Base-by-base conservation (phyloP, 2,888 invertebrate species). In the Hirtodrosophila confusa region DNA sequence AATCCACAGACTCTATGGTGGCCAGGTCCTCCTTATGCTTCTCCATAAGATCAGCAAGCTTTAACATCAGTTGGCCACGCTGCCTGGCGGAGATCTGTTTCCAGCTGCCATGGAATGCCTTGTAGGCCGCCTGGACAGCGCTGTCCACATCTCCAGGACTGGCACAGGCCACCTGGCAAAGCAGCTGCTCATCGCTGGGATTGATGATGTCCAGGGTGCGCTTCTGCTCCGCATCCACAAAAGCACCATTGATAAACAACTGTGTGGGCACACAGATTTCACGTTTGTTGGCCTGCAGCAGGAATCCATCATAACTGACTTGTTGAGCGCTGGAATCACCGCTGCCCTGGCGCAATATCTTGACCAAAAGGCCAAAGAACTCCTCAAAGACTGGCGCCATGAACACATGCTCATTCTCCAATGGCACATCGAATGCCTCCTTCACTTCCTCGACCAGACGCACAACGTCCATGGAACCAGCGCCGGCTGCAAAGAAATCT, bases 391-490 rank as follows among this genome's bases (percentile, higher is more conserved):
- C 94, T 0, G 98, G 97, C 7, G 97, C 95, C 97, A 98, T 97
- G 90, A 97, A 99, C 0, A 99, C 95, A 78, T 97, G 96, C 86
- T 97, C 97, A 88, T 97, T 97, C 88, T 96, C 95, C 8, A 99
- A 89, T 49, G 95, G 94, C 0, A 98, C 91, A 69, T 94, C 94
- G 7, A 96, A 93, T 35, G 95, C 92, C 69, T 97, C 97, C 89
- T 97, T 97, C 0, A 98, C 94, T 92, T 99, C 98, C 92, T 99
- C 99, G 0, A 99, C 95, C 50, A 99, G 66, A 9, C 92, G 89
- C 0, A 98, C 98, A 2, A 99, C 98, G 90, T 99, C 99, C 97
- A 99, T 99, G 6, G 98, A 98, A 0, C 97, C 97, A n/a, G 97
- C 99, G 9, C 99, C 99, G n/a, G 94, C 94, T 0, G 94, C 94